These are phyloP conservation scores for Meloidogyne hapla DNA, from an alignment of 1,140 invertebrate species.

Conservation along the genomic window DNA sequence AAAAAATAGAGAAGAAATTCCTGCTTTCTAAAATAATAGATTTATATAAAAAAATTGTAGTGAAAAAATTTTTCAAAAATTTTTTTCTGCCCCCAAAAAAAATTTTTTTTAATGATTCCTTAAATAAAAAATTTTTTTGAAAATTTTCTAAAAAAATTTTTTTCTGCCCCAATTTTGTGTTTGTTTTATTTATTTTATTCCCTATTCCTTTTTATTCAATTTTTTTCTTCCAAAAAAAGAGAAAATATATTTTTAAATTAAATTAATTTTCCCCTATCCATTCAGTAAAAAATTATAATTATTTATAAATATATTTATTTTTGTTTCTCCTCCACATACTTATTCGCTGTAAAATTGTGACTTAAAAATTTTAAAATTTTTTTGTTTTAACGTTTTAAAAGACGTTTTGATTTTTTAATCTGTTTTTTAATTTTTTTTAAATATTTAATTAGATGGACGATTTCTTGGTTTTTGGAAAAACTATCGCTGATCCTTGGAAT, in stretches of 20 bases:
- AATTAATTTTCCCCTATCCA: not conserved
- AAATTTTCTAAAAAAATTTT: not conserved
- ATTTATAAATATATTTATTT: not conserved
- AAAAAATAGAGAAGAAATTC: not conserved
- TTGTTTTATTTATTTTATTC: slow-evolving; percentile 1
- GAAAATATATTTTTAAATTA: slow-evolving; percentile 1
- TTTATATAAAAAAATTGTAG: no score
- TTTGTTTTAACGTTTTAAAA: not conserved
- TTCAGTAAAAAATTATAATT: not conserved
- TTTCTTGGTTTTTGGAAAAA: slow-evolving; percentile 48
- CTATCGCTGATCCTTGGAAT: slow-evolving; percentile 46
- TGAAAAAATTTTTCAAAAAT: no score
- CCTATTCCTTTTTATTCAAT: not conserved
- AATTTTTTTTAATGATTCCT: not conserved
- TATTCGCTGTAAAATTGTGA: not conserved
- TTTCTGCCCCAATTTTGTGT: not conserved
- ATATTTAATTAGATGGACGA: slow-evolving; percentile 32
- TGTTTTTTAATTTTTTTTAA: not conserved
- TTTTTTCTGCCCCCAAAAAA: no score
- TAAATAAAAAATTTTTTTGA: not conserved
- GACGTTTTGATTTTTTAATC: not conserved
- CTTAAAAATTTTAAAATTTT: not conserved
- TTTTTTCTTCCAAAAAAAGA: not conserved
- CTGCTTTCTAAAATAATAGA: not conserved
- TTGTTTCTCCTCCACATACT: not conserved